Base-by-base conservation (phyloP, 2,888 invertebrate genomes). In the Drosophila neutralis region DNA sequence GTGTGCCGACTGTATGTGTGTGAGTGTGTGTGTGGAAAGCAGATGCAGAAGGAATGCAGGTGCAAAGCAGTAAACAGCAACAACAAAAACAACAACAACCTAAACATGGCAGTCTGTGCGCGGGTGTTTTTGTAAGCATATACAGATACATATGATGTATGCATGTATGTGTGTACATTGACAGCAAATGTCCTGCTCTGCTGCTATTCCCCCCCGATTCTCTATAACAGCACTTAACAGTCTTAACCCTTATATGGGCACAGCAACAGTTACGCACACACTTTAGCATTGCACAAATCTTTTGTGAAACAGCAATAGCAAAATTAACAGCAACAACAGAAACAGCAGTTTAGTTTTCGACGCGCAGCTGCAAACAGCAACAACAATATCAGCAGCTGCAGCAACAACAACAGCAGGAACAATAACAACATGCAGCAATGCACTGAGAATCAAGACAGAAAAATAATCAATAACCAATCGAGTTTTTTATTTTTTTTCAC, bases 391-490 rank as follows among this genome's bases (percentile, higher is more conserved):
- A 76, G 51, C 57, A 58, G 31, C 54, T 67, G 27, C 38, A 69
- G 38, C 65, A 69, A 58, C 69, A 70, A 27, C 49, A 66, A 57
- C 33, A 69, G 31, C 68, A 71, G 56, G 60, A 70, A 78, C 66
- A 75, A 76, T 77, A 82, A 68, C 70, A 71, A 80, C 78, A 83
- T 74, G 73, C 76, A 87, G 71, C 71, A 68, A 73, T 84, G 82
- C 84, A 85, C 48, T 54, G 29, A 7, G 61, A 67, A 76, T 72
- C 73, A 76, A 75, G 36, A 49, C 68, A 11, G 54, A 36, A 73
- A 82, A 88, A 48, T 48, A 85, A 89, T 87, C 87, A 79, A 87
- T 87, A 89, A 57, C 73, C 77, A 73, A 87, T 73, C 51, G 49
- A 69, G 40, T 61, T 70, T 53, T 31, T 38, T 24, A 15, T 38